phyloP scores from a whole-genome alignment of 2,888 invertebrate genomes.

The Drosophila parthenogenetica region DNA sequence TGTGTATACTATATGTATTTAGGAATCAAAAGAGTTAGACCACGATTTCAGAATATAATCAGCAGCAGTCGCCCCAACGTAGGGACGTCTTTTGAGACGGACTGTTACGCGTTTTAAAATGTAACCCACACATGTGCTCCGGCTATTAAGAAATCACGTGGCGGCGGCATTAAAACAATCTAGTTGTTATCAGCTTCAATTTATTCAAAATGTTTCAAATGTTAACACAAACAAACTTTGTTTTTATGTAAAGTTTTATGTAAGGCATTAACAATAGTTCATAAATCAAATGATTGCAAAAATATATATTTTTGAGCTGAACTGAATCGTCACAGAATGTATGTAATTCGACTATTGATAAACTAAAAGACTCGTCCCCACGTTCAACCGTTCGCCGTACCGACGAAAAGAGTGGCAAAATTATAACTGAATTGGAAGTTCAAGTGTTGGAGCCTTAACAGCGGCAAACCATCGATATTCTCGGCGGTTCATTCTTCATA shows the following conservation, averaged over 20 bases:
- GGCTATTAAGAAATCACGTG: constrained; percentile 61
- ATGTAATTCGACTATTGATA: constrained; percentile 28
- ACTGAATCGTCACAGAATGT: constrained; percentile 36
- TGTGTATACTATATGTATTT: constrained; percentile 1
- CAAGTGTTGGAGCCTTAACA: constrained; percentile 79
- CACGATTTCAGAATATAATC: constrained; percentile 4
- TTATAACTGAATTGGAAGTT: constrained; percentile 83
- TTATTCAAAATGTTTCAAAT: not conserved
- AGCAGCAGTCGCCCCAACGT: constrained; percentile 97
- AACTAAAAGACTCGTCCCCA: constrained; percentile 51
- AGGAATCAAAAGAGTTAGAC: constrained; percentile 33
- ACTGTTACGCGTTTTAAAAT: constrained; percentile 97
- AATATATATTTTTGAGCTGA: constrained; percentile 27
- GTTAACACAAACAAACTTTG: not conserved
- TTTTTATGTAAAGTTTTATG: no score
- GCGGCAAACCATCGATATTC: constrained; percentile 46
- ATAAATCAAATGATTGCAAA: constrained; percentile 9
- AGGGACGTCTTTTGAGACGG: constrained; percentile 98
- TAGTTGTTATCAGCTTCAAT: constrained; percentile 15
- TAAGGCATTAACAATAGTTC: constrained; percentile 14
- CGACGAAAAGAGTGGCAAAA: constrained; percentile 82
- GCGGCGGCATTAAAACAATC: constrained; percentile 67
- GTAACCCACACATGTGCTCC: constrained; percentile 96
- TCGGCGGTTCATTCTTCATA: constrained; percentile 62
- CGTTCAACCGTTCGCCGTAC: constrained; percentile 71